Base-by-base conservation (phyloP, 2,797 vertebrate species). In the Cirrhinus mrigala region DNA sequence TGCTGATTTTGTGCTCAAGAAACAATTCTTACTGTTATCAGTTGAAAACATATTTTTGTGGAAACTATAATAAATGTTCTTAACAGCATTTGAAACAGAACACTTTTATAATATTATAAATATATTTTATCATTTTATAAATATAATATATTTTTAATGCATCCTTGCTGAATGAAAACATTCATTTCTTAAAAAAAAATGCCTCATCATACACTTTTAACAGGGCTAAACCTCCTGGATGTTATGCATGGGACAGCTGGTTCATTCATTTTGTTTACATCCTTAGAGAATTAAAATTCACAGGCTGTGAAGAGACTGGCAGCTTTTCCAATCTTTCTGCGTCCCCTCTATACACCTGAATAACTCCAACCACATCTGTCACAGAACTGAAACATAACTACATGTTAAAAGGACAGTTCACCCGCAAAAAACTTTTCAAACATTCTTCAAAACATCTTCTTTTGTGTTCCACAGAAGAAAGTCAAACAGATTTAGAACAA, bases 241-340 rank as follows among this genome's bases (percentile, higher is more conserved):
- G 52, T 37, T 9, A n/a, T n/a, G 20, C 29, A 66, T 50, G 22
- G 15, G 24, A 29, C 18, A 64, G 58, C 40, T 64, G 40, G n/a
- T 62, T 20, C 24, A 79, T 64, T 11, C 24, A 20, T 79, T 48
- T 48, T 64, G 77, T 64, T 75, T 54, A 75, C 24, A 27, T 54
- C 73, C 48, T 11, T 48, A 62, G 58, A 62, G 16, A 64, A 48
- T 27, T 60, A 46, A 22, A 20, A 78, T 60, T 60, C 33, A 77
- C 2, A 33, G 46, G 16, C 16, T 48, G 24, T 64, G 40, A 29
- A 20, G 44, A 46, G 40, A 64, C n/a, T 27, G 58, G 48, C 58
- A 48, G 40, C 10, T 37, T 48, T 24, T 62, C n/a, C 77, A 50
- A 29, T 10, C 60, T 48, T 66, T 79, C 18, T 7, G 44, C 16